A percentile compares a stretch with the other conserved stretches of the same genome.
phyloP scores from a whole-genome alignment of 2,797 vertebrate genomes.

The Acipenser ruthenus region DNA sequence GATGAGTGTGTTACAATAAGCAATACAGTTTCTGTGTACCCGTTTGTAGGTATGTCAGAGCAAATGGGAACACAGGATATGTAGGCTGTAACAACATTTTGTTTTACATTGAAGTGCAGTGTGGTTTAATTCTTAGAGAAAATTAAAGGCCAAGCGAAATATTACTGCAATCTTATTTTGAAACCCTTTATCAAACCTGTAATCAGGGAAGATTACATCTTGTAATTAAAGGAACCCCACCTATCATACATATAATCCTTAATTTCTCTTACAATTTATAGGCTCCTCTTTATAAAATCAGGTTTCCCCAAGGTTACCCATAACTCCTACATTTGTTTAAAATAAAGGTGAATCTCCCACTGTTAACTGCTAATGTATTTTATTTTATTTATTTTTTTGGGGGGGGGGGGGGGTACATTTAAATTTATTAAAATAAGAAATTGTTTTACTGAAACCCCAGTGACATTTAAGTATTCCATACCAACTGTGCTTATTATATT shows the following conservation, averaged over 20 bases:
- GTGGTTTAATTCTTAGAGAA: constrained; percentile 52
- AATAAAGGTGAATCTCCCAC: too few relatives aligned
- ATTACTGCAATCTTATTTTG: constrained; percentile 53
- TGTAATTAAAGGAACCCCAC: constrained; percentile 52
- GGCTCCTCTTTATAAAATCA: neutral
- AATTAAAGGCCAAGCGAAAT: constrained; percentile 63
- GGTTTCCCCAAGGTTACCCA: neutral
- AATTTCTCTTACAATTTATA: neutral
- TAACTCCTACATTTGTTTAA: too few relatives aligned
- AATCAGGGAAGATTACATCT: constrained; percentile 59
- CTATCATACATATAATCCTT: constrained; percentile 27
- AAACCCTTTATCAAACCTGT: constrained; percentile 60
- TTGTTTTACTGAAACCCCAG: too few relatives aligned
- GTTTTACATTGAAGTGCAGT: constrained; percentile 40
- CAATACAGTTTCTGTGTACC: too few relatives aligned
- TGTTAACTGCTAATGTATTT: too few relatives aligned
- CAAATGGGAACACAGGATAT: constrained; percentile 36
- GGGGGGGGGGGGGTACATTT: too few relatives aligned
- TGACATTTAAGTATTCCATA: too few relatives aligned
- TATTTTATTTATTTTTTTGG: too few relatives aligned
- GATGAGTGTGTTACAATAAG: too few relatives aligned
- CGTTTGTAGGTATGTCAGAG: constrained; percentile 47
- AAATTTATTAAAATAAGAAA: too few relatives aligned
- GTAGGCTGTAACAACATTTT: constrained; percentile 41
- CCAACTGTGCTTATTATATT: too few relatives aligned